phyloP scores from a whole-genome alignment of 2,888 invertebrate species.

The Polietes domitor region DNA sequence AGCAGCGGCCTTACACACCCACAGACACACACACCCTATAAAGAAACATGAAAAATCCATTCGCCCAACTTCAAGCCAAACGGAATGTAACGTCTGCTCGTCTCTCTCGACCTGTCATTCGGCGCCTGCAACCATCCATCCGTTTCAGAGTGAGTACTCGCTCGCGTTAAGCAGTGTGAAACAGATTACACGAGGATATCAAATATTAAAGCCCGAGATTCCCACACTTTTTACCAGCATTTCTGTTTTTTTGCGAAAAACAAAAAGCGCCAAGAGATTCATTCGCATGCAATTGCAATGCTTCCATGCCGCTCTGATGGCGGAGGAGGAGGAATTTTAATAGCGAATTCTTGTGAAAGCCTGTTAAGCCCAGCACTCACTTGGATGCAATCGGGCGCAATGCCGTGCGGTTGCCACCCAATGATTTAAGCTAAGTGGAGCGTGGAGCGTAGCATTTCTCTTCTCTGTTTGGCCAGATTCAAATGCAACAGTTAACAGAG shows the following conservation, averaged over 20 bases:
- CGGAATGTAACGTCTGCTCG: background rate
- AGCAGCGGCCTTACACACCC: background rate
- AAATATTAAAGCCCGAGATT: constrained; percentile 34
- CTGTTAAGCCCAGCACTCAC: constrained; percentile 4
- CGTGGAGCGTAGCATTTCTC: constrained; percentile 8
- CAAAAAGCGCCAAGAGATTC: background rate
- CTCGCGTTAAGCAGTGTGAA: constrained; percentile 20
- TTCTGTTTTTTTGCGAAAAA: background rate
- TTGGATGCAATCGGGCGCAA: background rate
- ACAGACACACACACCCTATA: background rate
- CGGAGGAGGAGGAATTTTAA: constrained; percentile 10
- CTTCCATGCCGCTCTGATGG: background rate
- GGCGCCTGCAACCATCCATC: constrained; percentile 22
- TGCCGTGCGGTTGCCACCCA: background rate
- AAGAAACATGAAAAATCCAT: constrained; percentile 32
- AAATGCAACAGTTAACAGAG: constrained; percentile 29
- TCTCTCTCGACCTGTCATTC: constrained; percentile 5
- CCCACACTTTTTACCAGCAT: constrained; percentile 10
- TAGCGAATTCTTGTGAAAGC: constrained; percentile 26
- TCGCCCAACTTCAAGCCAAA: constrained; percentile 4
- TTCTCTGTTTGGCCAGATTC: background rate
- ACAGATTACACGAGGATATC: constrained; percentile 35
- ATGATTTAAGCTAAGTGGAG: constrained; percentile 21
- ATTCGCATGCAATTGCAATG: background rate
- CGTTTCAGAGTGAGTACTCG: background rate